These are phyloP conservation scores for Alviniconcha marisindica DNA, from an alignment of 1,140 invertebrate genomes.

Conservation along the genomic window DNA sequence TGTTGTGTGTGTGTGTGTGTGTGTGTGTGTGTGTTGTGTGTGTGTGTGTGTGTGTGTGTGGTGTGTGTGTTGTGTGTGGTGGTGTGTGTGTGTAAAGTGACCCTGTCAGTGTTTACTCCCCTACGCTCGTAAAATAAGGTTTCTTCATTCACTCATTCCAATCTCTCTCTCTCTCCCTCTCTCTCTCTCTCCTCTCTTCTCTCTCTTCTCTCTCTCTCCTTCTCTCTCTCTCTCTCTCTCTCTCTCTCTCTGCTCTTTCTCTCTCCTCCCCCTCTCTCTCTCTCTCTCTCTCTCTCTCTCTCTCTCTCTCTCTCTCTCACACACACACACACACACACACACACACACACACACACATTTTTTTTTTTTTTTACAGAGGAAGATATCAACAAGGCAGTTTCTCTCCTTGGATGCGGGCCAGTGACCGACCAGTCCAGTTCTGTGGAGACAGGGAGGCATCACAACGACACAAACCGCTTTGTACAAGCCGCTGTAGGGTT, in stretches of 20 bases:
- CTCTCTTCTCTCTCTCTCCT: neutral
- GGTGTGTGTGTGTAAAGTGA: too few relatives aligned
- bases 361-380: neutral
- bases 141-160: neutral
- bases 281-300: conserved; percentile 14
- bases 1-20: too few relatives aligned
- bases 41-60: too few relatives aligned
- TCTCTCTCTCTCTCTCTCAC: conserved; percentile 8
- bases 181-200: neutral
- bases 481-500: neutral
- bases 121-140: too few relatives aligned
- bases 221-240: conserved; percentile 13
- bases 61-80: too few relatives aligned
- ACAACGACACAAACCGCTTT: neutral
- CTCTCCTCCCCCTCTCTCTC: neutral
- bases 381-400: neutral
- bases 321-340: neutral
- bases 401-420: neutral
- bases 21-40: too few relatives aligned
- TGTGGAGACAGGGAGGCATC: too few relatives aligned
- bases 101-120: too few relatives aligned
- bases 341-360: neutral
- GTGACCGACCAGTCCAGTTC: too few relatives aligned
- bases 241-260: neutral
- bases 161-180: neutral